Percentiles rank a stretch among this genome's conserved stretches.
Conservation (phyloP, 2,888 invertebrate species). For the Agriopis aurantiaria region DNA sequence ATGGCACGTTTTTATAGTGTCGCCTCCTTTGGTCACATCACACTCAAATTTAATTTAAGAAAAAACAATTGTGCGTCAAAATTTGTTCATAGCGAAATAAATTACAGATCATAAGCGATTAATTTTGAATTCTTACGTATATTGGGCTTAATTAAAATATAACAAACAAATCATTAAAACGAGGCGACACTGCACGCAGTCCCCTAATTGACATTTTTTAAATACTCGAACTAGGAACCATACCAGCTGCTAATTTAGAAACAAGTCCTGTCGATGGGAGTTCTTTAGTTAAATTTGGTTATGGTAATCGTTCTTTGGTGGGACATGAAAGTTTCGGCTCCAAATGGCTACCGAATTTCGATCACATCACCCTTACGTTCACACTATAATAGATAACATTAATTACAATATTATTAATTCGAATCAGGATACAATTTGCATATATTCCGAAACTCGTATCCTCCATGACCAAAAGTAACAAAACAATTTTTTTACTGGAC, state of each 20-base stretch:
- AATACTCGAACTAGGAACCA: conserved; percentile 86
- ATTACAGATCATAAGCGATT: conserved; percentile 52
- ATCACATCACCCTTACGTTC: conserved; percentile 45
- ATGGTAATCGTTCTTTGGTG: conserved; percentile 57
- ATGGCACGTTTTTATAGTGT: conserved; percentile 86
- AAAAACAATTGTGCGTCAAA: conserved; percentile 84
- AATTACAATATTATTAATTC: conserved; percentile 30
- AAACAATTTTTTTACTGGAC: conserved; percentile 62
- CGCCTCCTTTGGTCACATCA: conserved; percentile 83
- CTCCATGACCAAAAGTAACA: conserved; percentile 67
- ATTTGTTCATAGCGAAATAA: conserved; percentile 67
- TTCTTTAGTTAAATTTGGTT: conserved; percentile 65
- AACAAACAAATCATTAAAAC: conserved; percentile 49
- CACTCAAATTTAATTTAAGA: conserved; percentile 66
- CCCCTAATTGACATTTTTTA: conserved; percentile 86
- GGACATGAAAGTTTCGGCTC: conserved; percentile 52
- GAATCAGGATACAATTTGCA: conserved; percentile 37
- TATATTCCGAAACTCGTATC: conserved; percentile 57
- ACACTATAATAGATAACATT: conserved; percentile 42
- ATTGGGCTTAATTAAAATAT: conserved; percentile 54
- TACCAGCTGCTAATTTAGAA: conserved; percentile 86
- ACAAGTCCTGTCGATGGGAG: conserved; percentile 72
- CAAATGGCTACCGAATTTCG: conserved; percentile 46
- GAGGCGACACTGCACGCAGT: conserved; percentile 85
- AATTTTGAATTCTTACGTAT: conserved; percentile 61